Base-by-base conservation (phyloP, 2,888 invertebrate genomes). In the Pachymerium ferrugineum region DNA sequence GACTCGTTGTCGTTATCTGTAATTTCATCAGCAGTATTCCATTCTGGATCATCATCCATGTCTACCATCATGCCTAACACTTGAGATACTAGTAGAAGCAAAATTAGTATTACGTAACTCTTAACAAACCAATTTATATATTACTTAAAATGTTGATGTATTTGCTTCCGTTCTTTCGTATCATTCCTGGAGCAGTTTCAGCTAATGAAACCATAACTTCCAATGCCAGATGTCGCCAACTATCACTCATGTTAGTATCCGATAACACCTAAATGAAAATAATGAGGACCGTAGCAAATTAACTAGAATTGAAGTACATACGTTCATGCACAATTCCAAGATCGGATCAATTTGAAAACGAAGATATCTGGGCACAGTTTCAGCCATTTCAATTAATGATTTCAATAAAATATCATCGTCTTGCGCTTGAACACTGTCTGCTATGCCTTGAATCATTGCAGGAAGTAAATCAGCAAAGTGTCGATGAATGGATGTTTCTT, bases 141-240 rank as follows among this genome's bases (percentile, higher is more conserved):
- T 78, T 78, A 85, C 85, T 80, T 67, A 86, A 79, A 38, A 81
- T 78, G 25, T 89, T 87, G 76, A 99, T 88, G 78, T 93, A 94
- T 80, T 91, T 91, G 31, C 88, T 88, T 14, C 93, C 93, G 77
- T 91, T 89, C 84, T 97, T 98, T 74, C 98, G 89, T 47, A 99
- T 91, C 92, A 97, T 97, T 2, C 96, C 94, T 0, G 98, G 93
- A 5, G 97, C 95, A 31, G 93, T 93, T 86, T 99, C 99, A 67
- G 97, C 89, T 77, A 96, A 84, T 0, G 90, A 89, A 5, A 87
- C 86, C 76, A 95, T 90, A 12, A 94, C 91, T 84, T 98, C 98
- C 38, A 99, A 85, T 0, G 93, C 90, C 75, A 97, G 85, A 81
- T 97, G 96, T 28, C 95, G 88, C 90, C 93, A 94, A 75, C 89